phyloP scores from a whole-genome alignment of 2,888 invertebrate genomes.

The Zygaena filipendulae region DNA sequence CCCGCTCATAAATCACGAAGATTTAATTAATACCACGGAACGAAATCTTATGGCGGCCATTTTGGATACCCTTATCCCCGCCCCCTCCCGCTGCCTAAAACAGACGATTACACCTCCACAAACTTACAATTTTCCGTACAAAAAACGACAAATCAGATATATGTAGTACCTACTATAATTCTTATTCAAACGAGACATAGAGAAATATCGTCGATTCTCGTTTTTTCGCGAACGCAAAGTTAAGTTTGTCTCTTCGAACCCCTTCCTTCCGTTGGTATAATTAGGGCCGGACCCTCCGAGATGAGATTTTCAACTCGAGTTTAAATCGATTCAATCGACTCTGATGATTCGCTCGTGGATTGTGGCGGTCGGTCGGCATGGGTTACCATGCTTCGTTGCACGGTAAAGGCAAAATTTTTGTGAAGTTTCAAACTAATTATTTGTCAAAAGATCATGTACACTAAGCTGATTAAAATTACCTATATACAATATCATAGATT shows the following conservation, averaged over 20 bases:
- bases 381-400: neutral
- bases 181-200: too few relatives aligned
- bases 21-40: constrained; percentile 65
- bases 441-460: too few relatives aligned
- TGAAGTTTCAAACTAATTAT: too few relatives aligned
- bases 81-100: constrained; percentile 45
- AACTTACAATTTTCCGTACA: constrained; percentile 26
- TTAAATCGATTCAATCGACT: constrained; percentile 66
- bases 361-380: too few relatives aligned
- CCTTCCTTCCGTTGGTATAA: constrained; percentile 59
- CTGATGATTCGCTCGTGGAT: constrained; percentile 51
- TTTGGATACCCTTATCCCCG: constrained; percentile 55
- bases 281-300: constrained; percentile 60
- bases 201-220: too few relatives aligned
- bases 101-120: constrained; percentile 58
- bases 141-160: constrained; percentile 14
- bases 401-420: too few relatives aligned
- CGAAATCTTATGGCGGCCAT: constrained; percentile 65
- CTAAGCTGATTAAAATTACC: too few relatives aligned
- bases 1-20: constrained; percentile 61
- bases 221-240: constrained; percentile 20
- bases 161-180: constrained; percentile 12
- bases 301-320: constrained; percentile 56
- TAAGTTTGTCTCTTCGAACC: constrained; percentile 44
- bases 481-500: too few relatives aligned